Conservation (phyloP, 1,140 invertebrate genomes). For the Neelides sp. region DNA sequence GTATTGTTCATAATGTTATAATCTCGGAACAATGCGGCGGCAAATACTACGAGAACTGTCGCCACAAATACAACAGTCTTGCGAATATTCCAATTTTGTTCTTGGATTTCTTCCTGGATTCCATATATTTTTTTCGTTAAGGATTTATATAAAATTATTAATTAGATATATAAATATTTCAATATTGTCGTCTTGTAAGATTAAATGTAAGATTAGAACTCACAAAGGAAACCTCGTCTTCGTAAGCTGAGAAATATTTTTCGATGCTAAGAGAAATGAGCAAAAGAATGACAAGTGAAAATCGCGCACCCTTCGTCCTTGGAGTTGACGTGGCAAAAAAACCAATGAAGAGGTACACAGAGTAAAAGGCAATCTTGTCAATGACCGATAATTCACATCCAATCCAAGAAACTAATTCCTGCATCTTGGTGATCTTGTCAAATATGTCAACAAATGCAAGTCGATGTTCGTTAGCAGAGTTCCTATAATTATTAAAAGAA, state of each 20-base stretch:
- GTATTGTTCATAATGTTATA: constrained; percentile 35
- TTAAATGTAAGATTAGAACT: constrained; percentile 3
- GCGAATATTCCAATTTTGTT: constrained; percentile 33
- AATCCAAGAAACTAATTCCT: constrained; percentile 40
- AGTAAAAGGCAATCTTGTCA: constrained; percentile 46
- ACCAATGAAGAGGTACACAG: constrained; percentile 38
- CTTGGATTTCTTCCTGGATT: constrained; percentile 33
- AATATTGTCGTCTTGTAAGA: constrained; percentile 2
- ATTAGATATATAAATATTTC: constrained; percentile 2
- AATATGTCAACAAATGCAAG: constrained; percentile 45
- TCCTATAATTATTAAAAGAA: constrained; percentile 30
- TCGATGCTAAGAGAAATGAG: constrained; percentile 38
- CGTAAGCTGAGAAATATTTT: constrained; percentile 23
- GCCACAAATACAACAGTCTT: constrained; percentile 30
- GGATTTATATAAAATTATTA: constrained; percentile 8
- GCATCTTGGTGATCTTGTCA: constrained; percentile 42
- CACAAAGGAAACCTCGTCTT: constrained; percentile 6
- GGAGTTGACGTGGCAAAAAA: constrained; percentile 44
- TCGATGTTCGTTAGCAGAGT: constrained; percentile 43
- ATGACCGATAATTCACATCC: constrained; percentile 46
- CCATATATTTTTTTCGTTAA: constrained; percentile 10
- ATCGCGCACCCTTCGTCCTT: constrained; percentile 40
- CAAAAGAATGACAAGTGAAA: constrained; percentile 42
- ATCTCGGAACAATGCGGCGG: constrained; percentile 34
- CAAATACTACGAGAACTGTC: constrained; percentile 30